These are phyloP conservation scores for Ametastegia equiseti DNA, from an alignment of 2,888 invertebrate species.

Conservation along the genomic window DNA sequence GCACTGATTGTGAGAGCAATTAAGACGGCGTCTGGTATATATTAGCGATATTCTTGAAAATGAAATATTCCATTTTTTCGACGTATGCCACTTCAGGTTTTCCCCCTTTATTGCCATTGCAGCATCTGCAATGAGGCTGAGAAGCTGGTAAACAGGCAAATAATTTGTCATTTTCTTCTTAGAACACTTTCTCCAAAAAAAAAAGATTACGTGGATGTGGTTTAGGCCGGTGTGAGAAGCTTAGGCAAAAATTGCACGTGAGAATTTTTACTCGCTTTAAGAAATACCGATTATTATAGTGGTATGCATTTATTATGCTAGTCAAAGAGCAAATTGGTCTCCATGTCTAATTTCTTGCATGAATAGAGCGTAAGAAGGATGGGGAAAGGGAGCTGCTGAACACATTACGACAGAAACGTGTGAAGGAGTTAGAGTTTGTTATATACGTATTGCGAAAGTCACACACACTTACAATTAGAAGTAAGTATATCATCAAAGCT, in stretches of 20 bases:
- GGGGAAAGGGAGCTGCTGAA: conserved; percentile 17
- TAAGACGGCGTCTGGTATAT: conserved; percentile 25
- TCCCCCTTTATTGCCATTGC: conserved; percentile 7
- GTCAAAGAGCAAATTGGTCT: conserved; percentile 5
- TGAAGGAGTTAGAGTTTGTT: conserved; percentile 14
- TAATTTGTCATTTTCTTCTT: background rate
- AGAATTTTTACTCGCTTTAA: background rate
- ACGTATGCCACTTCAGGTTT: conserved; percentile 2
- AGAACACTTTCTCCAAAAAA: background rate
- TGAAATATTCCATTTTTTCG: background rate
- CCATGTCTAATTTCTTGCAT: conserved; percentile 1
- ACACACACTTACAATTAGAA: background rate
- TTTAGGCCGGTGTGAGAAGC: background rate
- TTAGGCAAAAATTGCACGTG: background rate
- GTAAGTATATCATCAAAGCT: conserved; percentile 28
- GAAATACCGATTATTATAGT: background rate
- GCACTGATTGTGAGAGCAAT: background rate
- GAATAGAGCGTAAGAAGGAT: background rate
- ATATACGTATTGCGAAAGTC: conserved; percentile 32
- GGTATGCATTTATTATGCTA: background rate
- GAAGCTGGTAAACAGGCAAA: background rate
- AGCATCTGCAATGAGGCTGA: background rate
- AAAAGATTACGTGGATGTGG: background rate
- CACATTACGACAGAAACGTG: conserved; percentile 34
- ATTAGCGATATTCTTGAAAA: conserved; percentile 1